Conservation (phyloP, 2,797 vertebrate species). For the Lagodon rhomboides region DNA sequence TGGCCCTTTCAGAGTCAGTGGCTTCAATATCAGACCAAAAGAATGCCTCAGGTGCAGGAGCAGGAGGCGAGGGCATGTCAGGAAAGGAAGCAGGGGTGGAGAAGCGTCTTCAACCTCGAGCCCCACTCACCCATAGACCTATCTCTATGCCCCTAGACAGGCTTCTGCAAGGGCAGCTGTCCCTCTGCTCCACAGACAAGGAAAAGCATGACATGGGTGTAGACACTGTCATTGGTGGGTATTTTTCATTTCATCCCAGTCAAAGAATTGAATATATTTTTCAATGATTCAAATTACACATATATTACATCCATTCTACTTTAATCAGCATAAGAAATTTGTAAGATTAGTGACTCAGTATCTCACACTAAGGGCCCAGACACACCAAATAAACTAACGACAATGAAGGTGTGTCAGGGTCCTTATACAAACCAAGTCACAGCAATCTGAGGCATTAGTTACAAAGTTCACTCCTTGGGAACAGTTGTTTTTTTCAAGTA, state of each 20-base stretch:
- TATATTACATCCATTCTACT: not conserved
- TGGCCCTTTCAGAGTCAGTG: slow-evolving; percentile 88
- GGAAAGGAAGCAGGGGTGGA: slow-evolving; percentile 60
- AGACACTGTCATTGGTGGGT: slow-evolving; percentile 89
- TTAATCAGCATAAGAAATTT: not conserved
- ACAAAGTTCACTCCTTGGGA: not conserved
- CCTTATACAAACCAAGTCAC: slow-evolving; percentile 9
- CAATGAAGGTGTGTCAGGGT: too few relatives aligned
- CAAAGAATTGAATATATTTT: slow-evolving; percentile 19
- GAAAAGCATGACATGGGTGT: slow-evolving; percentile 78
- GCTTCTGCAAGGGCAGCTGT: slow-evolving; percentile 88
- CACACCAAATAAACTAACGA: too few relatives aligned
- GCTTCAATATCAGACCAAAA: slow-evolving; percentile 77
- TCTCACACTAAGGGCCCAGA: not conserved
- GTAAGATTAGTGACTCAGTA: slow-evolving; percentile 2
- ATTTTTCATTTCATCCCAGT: slow-evolving; percentile 14
- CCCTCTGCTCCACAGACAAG: slow-evolving; percentile 81
- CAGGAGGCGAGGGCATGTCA: slow-evolving; percentile 68
- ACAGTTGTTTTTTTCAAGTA: slow-evolving; percentile 4
- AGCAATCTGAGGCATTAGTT: slow-evolving; percentile 1
- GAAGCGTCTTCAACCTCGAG: slow-evolving; percentile 81
- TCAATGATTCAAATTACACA: slow-evolving; percentile 16
- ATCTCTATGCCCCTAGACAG: slow-evolving; percentile 95
- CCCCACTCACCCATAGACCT: slow-evolving; percentile 88
- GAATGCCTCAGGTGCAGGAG: slow-evolving; percentile 58